A percentile compares a stretch with the other conserved stretches of the same genome.
Evolutionary conservation across 2,113 vertebrate genomes (phyloP).

Genomic region (Psettodes erumei): DNA sequence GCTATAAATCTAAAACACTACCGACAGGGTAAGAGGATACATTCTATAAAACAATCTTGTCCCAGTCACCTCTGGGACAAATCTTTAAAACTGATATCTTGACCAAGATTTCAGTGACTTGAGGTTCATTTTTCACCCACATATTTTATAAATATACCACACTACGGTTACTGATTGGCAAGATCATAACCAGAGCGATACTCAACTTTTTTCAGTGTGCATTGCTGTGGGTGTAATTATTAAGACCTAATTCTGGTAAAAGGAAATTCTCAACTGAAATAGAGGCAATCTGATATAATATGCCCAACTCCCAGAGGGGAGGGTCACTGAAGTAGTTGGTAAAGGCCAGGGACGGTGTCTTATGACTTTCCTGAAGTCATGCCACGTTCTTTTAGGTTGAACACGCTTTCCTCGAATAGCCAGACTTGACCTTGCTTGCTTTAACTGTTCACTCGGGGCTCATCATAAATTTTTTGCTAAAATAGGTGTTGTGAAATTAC

Average conservation of each 20-base stretch:
- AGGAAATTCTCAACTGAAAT: slow-evolving; percentile 68
- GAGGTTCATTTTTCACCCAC: not conserved
- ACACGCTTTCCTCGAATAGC: slow-evolving; percentile 68
- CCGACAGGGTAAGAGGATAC: not conserved
- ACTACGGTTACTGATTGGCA: not conserved
- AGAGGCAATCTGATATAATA: slow-evolving; percentile 61
- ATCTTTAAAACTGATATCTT: slow-evolving; percentile 25
- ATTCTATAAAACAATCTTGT: slow-evolving; percentile 1
- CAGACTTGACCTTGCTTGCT: slow-evolving; percentile 29
- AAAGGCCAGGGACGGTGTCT: slow-evolving; percentile 77
- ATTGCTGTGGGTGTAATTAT: slow-evolving; percentile 33
- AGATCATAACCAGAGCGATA: too few species aligned
- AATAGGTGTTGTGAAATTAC: not conserved
- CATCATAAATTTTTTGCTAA: not conserved
- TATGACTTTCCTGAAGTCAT: slow-evolving; percentile 64
- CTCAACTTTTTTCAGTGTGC: not conserved
- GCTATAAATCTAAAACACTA: slow-evolving; percentile 9
- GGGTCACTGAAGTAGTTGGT: slow-evolving; percentile 36
- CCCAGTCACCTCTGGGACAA: not conserved
- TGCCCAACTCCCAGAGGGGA: slow-evolving; percentile 24
- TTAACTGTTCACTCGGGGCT: slow-evolving; percentile 1
- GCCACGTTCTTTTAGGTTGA: slow-evolving; percentile 56
- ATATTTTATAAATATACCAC: not conserved
- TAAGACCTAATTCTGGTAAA: slow-evolving; percentile 58
- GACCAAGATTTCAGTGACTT: not conserved